Conservation (phyloP, 2,113 vertebrate genomes). For the human (Homo sapiens) region DNA sequence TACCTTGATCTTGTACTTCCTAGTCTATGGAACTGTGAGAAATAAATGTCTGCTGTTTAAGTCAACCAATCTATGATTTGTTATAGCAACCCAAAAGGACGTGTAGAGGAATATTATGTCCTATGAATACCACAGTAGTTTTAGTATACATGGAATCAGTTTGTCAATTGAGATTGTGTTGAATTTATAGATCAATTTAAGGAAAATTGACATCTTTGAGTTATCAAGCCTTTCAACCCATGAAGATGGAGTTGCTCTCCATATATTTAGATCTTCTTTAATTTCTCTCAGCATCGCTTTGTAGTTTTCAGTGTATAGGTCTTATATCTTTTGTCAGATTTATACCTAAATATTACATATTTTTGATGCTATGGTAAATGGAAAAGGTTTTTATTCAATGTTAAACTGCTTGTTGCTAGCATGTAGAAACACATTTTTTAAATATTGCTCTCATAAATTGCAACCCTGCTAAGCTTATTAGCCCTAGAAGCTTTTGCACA, state of each 20-base stretch:
- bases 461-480: neutral
- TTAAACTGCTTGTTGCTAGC: neutral
- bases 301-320: neutral
- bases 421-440: neutral
- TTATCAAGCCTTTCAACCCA: neutral
- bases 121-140: neutral
- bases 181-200: neutral
- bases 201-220: neutral
- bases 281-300: neutral
- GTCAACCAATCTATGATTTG: neutral
- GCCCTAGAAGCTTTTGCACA: neutral
- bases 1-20: neutral
- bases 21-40: neutral
- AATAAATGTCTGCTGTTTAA: neutral
- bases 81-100: neutral
- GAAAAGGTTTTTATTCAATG: neutral
- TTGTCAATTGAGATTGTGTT: neutral
- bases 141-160: neutral
- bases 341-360: neutral
- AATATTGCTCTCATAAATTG: neutral
- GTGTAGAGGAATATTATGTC: neutral
- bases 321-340: neutral
- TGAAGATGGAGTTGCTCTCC: neutral
- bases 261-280: neutral
- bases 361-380: neutral